Evolutionary conservation across 2,797 vertebrate species (phyloP).

Genomic region (Coccyzus lansbergi): DNA sequence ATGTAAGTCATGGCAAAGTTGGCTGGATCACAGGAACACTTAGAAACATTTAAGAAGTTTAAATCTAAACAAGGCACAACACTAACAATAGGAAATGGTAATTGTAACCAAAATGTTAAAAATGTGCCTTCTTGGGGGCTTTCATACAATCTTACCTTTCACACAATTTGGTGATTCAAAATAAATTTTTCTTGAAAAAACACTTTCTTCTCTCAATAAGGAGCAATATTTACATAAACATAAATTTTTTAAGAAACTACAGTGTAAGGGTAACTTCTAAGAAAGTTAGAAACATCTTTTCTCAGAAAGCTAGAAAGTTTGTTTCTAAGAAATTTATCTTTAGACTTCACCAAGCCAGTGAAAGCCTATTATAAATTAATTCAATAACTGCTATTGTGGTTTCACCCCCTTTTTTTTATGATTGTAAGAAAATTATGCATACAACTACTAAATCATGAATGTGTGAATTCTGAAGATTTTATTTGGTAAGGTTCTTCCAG

Average conservation of each 20-base stretch:
- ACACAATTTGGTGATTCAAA: background rate
- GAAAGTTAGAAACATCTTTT: background rate
- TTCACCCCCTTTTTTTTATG: background rate
- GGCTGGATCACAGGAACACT: background rate
- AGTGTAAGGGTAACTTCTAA: background rate
- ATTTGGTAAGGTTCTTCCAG: background rate
- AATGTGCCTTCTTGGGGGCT: background rate
- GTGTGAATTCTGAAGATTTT: background rate
- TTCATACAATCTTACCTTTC: background rate
- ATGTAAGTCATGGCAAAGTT: background rate
- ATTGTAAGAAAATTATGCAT: background rate
- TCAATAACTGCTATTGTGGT: background rate
- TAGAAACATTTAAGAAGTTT: background rate
- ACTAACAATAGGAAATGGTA: background rate
- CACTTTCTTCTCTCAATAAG: background rate
- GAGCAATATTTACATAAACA: background rate
- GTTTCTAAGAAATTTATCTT: background rate
- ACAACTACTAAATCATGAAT: background rate
- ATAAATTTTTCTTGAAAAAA: background rate
- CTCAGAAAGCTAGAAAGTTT: background rate
- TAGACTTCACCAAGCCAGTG: background rate
- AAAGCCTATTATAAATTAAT: background rate
- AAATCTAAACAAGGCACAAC: background rate
- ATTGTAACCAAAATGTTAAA: background rate
- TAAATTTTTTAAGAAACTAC: background rate